Evolutionary conservation across 2,888 invertebrate genomes (phyloP).

Genomic region (Harpalus rufipes): DNA sequence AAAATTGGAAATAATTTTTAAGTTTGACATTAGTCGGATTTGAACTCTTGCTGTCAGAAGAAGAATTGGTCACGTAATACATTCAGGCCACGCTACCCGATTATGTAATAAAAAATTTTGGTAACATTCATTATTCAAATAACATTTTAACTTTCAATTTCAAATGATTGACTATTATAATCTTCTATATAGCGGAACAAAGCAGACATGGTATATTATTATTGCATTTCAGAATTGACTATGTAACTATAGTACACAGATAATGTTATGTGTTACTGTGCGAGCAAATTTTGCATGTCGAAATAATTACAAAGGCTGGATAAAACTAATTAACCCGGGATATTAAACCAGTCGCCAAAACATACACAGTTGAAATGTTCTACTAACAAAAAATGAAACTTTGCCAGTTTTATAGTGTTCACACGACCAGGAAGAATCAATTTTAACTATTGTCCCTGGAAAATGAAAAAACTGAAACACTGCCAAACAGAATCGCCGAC

Average conservation of each 20-base stretch:
- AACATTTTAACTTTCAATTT: no score
- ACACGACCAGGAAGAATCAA: constrained; percentile 43
- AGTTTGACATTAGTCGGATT: no score
- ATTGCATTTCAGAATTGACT: no score
- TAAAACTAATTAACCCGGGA: constrained; percentile 32
- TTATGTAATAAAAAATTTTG: no score
- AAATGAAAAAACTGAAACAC: constrained; percentile 45
- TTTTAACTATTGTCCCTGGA: constrained; percentile 39
- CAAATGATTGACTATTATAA: background rate
- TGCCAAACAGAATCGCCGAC: constrained; percentile 33
- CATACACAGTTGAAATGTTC: background rate
- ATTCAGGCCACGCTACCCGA: no score
- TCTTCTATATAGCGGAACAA: background rate
- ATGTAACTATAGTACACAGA: background rate
- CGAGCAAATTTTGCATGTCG: background rate
- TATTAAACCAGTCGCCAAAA: constrained; percentile 10
- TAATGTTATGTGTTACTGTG: background rate
- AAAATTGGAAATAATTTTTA: no score
- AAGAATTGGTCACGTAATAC: no score
- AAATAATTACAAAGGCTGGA: constrained; percentile 8
- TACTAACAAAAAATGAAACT: constrained; percentile 31
- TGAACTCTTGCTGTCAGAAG: no score
- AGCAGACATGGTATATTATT: background rate
- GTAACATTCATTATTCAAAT: no score
- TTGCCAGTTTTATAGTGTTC: constrained; percentile 29